Percentiles rank a stretch among this genome's conserved stretches.
Conservation (phyloP, 1,140 invertebrate genomes). For the Scaptomyza montana region DNA sequence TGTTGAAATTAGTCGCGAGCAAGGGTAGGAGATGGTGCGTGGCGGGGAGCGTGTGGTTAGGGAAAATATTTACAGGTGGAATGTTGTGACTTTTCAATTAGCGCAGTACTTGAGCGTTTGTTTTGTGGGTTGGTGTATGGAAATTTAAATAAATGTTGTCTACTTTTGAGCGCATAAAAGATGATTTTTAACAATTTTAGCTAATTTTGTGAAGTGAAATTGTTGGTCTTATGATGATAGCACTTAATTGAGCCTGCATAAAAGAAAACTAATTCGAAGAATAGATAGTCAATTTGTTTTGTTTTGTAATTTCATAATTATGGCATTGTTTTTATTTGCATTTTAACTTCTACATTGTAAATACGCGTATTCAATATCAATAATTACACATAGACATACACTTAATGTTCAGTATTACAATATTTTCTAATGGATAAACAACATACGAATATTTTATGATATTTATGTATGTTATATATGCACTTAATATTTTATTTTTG, state of each 20-base stretch:
- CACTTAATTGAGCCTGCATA: no score
- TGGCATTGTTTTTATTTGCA: slow-evolving; percentile 74
- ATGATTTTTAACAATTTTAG: background rate
- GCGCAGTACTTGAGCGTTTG: slow-evolving; percentile 7
- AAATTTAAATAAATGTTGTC: slow-evolving; percentile 15
- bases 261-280: no score
- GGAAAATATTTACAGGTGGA: slow-evolving; percentile 42
- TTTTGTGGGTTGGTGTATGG: background rate
- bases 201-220: background rate
- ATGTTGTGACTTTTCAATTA: slow-evolving; percentile 67
- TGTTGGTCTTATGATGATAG: background rate
- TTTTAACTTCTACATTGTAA: slow-evolving; percentile 80
- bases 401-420: slow-evolving; percentile 40
- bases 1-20: slow-evolving; percentile 56
- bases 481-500: slow-evolving; percentile 31
- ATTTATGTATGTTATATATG: slow-evolving; percentile 24
- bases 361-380: slow-evolving; percentile 78
- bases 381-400: slow-evolving; percentile 80
- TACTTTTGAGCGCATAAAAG: slow-evolving; percentile 5
- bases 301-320: slow-evolving; percentile 74
- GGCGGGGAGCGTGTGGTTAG: background rate
- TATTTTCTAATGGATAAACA: slow-evolving; percentile 68
- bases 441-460: slow-evolving; percentile 57
- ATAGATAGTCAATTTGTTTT: background rate
- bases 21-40: background rate